phyloP scores from a whole-genome alignment of 2,113 vertebrate genomes.

The Chlamydotis undulata region DNA sequence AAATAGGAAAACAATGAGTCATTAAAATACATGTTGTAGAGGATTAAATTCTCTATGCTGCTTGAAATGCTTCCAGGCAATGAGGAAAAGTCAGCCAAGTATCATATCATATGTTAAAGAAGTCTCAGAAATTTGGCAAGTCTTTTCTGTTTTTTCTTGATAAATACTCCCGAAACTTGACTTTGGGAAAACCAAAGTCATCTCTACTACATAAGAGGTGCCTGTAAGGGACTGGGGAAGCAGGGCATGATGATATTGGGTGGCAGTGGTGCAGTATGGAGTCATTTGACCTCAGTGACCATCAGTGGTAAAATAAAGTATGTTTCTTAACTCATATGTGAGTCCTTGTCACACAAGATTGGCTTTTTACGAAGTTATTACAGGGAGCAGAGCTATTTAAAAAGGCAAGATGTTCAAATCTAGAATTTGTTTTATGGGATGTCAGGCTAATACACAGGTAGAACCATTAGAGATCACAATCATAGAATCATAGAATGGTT shows the following conservation, averaged over 20 bases:
- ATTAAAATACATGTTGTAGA: conserved; percentile 11
- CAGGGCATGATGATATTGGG: background rate
- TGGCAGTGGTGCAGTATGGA: background rate
- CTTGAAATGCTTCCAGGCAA: background rate
- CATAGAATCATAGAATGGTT: too few relatives aligned
- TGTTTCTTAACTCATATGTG: accelerated
- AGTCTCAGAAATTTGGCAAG: background rate
- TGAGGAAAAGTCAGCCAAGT: background rate
- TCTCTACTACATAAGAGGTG: background rate
- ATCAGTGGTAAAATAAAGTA: background rate
- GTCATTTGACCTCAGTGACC: background rate
- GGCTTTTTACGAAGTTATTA: background rate
- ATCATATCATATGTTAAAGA: background rate
- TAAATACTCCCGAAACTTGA: background rate
- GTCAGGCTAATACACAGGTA: background rate
- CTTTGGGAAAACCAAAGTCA: background rate
- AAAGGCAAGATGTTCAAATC: background rate
- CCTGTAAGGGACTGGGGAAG: background rate
- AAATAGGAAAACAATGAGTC: conserved; percentile 25
- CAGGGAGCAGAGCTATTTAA: background rate
- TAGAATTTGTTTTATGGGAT: background rate
- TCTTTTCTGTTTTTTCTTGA: background rate
- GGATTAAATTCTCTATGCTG: background rate
- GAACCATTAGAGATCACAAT: background rate
- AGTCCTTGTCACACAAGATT: background rate